Percentiles rank a stretch among this genome's conserved stretches.
Evolutionary conservation across 2,797 vertebrate species (phyloP).

Genomic region (Australoheros facetus): DNA sequence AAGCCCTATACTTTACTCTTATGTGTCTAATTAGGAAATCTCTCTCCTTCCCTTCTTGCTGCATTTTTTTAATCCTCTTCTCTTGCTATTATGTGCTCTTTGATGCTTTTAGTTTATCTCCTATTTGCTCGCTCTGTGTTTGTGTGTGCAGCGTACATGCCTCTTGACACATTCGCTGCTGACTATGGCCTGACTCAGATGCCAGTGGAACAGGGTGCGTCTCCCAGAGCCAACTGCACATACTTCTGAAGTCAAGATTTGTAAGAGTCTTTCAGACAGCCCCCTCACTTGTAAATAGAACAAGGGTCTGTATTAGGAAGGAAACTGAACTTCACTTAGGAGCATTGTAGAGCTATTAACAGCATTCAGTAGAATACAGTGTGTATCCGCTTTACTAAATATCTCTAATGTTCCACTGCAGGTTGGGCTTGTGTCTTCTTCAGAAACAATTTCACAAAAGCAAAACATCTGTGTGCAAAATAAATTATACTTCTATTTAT

Average conservation of each 20-base stretch:
- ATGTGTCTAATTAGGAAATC: conserved; percentile 33
- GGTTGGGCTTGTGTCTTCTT: conserved; percentile 1
- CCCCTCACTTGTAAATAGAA: conserved; percentile 64
- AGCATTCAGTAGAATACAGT: conserved; percentile 25
- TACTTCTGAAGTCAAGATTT: conserved; percentile 82
- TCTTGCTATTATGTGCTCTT: background rate
- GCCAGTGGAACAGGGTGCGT: conserved; percentile 75
- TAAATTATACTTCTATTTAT: background rate
- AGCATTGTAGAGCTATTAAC: conserved; percentile 23
- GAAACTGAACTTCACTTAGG: conserved; percentile 38
- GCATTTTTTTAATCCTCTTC: background rate
- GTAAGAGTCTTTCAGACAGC: conserved; percentile 68
- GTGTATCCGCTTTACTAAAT: conserved; percentile 1
- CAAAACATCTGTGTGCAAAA: background rate
- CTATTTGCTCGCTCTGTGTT: conserved; percentile 24
- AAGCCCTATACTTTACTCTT: conserved; percentile 22
- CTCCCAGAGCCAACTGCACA: conserved; percentile 80
- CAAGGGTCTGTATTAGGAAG: conserved; percentile 46
- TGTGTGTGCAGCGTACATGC: conserved; percentile 38
- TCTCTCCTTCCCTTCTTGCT: background rate
- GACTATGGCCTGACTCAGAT: conserved; percentile 74
- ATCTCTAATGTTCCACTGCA: conserved; percentile 24
- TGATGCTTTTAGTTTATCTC: conserved; percentile 15
- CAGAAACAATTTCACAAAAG: background rate
- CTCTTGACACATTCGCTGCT: conserved; percentile 61